Evolutionary conservation across 2,797 vertebrate genomes (phyloP), one percentile per base, ranked within the genome.

Genomic region (Scarus forsteni): DNA sequence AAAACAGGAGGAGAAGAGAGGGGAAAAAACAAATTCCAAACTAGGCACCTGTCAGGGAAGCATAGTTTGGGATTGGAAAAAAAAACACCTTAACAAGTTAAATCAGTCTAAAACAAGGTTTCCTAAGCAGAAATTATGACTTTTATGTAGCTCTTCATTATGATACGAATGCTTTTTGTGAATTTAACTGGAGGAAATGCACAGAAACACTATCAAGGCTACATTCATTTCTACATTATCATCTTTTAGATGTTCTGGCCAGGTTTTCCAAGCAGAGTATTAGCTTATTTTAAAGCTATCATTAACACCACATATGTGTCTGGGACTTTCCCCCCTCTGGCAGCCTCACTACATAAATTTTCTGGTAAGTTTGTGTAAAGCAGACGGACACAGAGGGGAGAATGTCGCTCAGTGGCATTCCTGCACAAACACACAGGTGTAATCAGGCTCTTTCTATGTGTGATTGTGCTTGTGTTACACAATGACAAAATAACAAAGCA

Each of bases 321-420:
- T 50, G 27, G 8, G 27, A 1, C 10, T n/a, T 50, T 10, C 35
- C 10, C 5, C 2, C 0, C 5, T 10, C 9, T 16, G 10, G 48
- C 46, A 15, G 46, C 6, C 59, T 48, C 38, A 15, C 12, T 40
- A 72, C 53, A 78, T 1, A 50, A 19, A 50, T 27, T 66, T 69
- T 68, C 5, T 45, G 48, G 15, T 4, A 18, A 16, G 50, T 62
- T 63, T 36, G 15, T 36, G 48, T 6, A 0, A 59, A 10, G 35
- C 27, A 42, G 49, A 52, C 65, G 64, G 58, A 66, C 50, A 67
- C 19, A 50, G n/a, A 53, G 19, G 53, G n/a, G 89, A 68, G 16
- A 80, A 92, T 87, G 84, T 68, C 48, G 86, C 66, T 71, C 18
- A 1, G 75, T 55, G 3, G 1, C 90, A 92, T 92, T 92, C 91